Evolutionary conservation across 2,797 vertebrate species (phyloP), one percentile per base, ranked within the genome.

Genomic region (Danio aesculapii): DNA sequence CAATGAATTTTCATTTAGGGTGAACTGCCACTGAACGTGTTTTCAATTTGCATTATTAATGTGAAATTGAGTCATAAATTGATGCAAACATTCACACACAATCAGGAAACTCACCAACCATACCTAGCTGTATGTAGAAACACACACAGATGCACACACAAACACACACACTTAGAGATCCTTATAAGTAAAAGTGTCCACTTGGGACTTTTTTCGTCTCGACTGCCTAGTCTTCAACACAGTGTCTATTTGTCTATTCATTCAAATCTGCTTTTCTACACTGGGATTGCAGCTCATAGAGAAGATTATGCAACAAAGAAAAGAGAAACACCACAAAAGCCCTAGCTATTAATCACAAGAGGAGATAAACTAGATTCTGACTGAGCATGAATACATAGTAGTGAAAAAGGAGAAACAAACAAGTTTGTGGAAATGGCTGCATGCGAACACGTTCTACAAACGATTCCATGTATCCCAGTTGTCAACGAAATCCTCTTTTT

Each of bases 261-360:
- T 86, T 87, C 77, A 88, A 91, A 89, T 88, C 86, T 89, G 85
- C 89, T 92, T 87, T 89, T 84, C 81, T 82, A 63, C 84, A 57
- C 80, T 75, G 70, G 77, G 84, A 81, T 86, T 90, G 88, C 30
- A 88, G 90, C 87, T 90, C 83, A 84, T 87, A 50, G 58, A 82
- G 83, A 81, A 88, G 86, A 90, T 93, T 92, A 92, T 85, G 81
- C 86, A 90, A 92, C 81, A 81, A 75, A 81, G 87, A 86, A 90
- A 78, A 49, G 41, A 89, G 87, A 92, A 88, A 88, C 70, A 30
- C 82, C 79, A 86, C 84, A n/a, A 89, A 89, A 88, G 83, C 84
- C 85, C 86, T 62, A 67, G 57, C 46, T 88, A 85, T 86, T 84
- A 77, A 86, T 92, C 90, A 91, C 87, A 90, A 91, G 90, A 89